Evolutionary conservation across 2,113 vertebrate species (phyloP).

Genomic region (Oncorhynchus kisutch): DNA sequence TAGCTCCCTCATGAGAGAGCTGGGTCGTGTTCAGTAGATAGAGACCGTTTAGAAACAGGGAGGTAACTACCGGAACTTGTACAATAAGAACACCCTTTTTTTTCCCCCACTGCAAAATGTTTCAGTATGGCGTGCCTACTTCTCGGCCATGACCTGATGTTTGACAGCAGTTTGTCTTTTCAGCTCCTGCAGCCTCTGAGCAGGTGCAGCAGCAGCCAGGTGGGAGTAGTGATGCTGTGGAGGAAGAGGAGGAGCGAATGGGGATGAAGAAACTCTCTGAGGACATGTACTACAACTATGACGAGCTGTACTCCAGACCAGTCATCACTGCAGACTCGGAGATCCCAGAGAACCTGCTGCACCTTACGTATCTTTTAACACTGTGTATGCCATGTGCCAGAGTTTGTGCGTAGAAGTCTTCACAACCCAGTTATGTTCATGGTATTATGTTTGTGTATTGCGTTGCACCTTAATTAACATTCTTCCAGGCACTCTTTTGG

Average conservation of each 20-base stretch:
- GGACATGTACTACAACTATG: constrained; percentile 75
- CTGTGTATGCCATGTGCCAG: not conserved
- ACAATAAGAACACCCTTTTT: not conserved
- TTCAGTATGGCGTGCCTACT: too few species aligned
- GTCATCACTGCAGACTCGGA: constrained; percentile 70
- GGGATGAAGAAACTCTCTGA: constrained; percentile 49
- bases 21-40: too few species aligned
- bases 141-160: too few species aligned
- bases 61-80: not conserved
- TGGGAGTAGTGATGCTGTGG: not conserved
- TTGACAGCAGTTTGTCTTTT: not conserved
- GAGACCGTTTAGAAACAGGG: not conserved
- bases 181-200: not conserved
- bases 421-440: not conserved
- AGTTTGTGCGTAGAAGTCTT: not conserved
- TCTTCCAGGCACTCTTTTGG: constrained; percentile 88
- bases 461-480: constrained; percentile 7
- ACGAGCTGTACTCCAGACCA: constrained; percentile 75
- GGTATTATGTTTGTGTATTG: too few species aligned
- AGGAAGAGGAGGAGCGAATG: constrained; percentile 7
- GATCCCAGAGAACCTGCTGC: constrained; percentile 80
- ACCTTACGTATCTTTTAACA: constrained; percentile 83
- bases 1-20: not conserved
- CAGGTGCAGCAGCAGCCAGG: not conserved
- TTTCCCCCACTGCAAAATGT: too few species aligned